phyloP scores from a whole-genome alignment of 2,113 vertebrate species.

The Ascaphus truei region DNA sequence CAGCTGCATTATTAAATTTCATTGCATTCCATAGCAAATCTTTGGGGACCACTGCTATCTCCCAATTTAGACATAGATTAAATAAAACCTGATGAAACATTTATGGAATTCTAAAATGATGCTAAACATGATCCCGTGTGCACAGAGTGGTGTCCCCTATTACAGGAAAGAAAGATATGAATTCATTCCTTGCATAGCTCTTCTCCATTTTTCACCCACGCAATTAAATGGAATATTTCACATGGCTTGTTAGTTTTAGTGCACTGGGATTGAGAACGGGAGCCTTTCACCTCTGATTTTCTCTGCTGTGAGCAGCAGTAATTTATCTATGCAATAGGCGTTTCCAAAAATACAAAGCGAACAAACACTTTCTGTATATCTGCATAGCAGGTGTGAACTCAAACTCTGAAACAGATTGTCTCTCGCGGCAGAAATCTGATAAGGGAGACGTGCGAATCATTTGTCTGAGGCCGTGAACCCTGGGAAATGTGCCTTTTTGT shows the following conservation, averaged over 20 bases:
- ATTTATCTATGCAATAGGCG: not conserved
- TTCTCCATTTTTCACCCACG: not conserved
- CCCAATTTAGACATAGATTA: constrained; percentile 63
- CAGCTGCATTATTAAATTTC: constrained; percentile 63
- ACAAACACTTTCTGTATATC: not conserved
- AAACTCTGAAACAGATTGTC: not conserved
- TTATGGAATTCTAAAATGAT: constrained; percentile 63
- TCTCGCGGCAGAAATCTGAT: not conserved
- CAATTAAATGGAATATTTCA: not conserved
- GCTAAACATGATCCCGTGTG: constrained; percentile 49
- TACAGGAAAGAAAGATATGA: not conserved
- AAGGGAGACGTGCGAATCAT: no score
- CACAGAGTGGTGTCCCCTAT: not conserved
- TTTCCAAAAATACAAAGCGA: not conserved
- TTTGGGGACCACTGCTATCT: constrained; percentile 56
- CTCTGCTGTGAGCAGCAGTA: not conserved
- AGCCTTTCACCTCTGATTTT: not conserved
- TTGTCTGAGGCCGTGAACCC: no score
- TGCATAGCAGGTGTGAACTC: not conserved
- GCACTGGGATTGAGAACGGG: not conserved
- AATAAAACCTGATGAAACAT: constrained; percentile 71
- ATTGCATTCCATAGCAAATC: constrained; percentile 55
- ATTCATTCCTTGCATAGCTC: not conserved
- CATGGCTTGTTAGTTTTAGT: not conserved
- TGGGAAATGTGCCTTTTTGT: no score